These are phyloP conservation scores for Thaumetopoea pityocampa DNA, from an alignment of 1,140 invertebrate genomes.

Conservation along the genomic window DNA sequence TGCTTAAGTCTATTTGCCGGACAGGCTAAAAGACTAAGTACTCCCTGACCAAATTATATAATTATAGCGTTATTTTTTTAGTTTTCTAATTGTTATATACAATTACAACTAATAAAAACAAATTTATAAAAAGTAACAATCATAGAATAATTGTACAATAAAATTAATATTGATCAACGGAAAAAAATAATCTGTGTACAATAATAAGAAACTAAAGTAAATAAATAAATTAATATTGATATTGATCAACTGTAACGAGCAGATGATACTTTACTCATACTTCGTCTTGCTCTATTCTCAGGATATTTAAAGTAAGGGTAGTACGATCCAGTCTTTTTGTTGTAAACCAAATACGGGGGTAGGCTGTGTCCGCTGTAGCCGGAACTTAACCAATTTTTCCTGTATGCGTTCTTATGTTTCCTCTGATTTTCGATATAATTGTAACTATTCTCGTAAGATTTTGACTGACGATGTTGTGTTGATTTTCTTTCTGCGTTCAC, in stretches of 20 bases:
- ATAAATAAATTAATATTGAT: not conserved
- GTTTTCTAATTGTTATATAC: too few species aligned
- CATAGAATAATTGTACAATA: not conserved
- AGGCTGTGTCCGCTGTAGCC: conserved; percentile 11
- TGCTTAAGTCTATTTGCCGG: too few species aligned
- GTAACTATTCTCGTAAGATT: too few species aligned
- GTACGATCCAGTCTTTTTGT: conserved; percentile 51
- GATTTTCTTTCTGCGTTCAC: too few species aligned
- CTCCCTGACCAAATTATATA: too few species aligned
- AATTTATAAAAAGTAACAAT: not conserved
- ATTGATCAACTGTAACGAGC: conserved; percentile 12
- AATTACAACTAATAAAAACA: conserved; percentile 1
- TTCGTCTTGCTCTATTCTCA: conserved; percentile 38
- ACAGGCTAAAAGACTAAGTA: too few species aligned
- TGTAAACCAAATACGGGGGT: conserved; percentile 59
- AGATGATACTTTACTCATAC: conserved; percentile 22
- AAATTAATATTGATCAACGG: not conserved
- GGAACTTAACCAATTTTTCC: too few species aligned
- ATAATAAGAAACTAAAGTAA: not conserved
- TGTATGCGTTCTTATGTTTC: too few species aligned
- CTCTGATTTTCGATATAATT: too few species aligned
- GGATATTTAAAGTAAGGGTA: conserved; percentile 56
- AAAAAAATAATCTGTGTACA: too few species aligned
- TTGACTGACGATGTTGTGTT: too few species aligned
- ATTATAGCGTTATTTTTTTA: too few species aligned